Percentiles rank a stretch among this genome's conserved stretches.
Conservation (phyloP, 2,113 vertebrate species). For the Gymnarchus niloticus region DNA sequence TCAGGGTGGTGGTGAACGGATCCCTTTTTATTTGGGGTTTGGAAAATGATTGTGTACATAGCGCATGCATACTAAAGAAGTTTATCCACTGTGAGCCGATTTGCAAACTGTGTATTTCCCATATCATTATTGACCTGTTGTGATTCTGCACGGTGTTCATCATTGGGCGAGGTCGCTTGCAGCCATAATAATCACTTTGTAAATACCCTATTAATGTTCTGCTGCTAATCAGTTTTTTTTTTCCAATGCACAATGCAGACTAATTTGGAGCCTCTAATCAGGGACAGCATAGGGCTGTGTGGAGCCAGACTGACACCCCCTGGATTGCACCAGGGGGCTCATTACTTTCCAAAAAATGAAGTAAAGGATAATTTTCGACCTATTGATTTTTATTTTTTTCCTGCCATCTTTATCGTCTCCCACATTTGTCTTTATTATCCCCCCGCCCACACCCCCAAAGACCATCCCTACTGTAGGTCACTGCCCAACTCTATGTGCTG, state of each 20-base stretch:
- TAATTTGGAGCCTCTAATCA: constrained; percentile 22
- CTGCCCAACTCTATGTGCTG: neutral
- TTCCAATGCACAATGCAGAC: constrained; percentile 10
- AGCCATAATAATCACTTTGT: constrained; percentile 20
- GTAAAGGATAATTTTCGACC: constrained; percentile 17
- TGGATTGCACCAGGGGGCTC: neutral
- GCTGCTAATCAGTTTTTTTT: constrained; percentile 13
- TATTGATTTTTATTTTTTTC: constrained; percentile 29
- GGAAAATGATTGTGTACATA: constrained; percentile 10
- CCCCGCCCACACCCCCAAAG: neutral
- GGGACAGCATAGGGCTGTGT: constrained; percentile 9
- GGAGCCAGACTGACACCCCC: constrained; percentile 18
- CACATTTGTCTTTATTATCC: constrained; percentile 28
- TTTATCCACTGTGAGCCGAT: constrained; percentile 21
- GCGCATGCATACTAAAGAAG: constrained; percentile 24
- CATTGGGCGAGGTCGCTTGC: constrained; percentile 13
- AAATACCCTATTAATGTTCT: constrained; percentile 27
- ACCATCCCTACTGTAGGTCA: neutral
- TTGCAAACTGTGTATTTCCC: constrained; percentile 9
- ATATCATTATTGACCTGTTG: constrained; percentile 24
- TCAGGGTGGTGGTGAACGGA: constrained; percentile 2
- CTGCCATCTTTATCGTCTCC: constrained; percentile 9
- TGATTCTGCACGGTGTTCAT: constrained; percentile 14
- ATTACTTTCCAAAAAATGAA: neutral
- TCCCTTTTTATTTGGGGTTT: constrained; percentile 5